Evolutionary conservation across 2,888 invertebrate species (phyloP), one percentile per base, ranked within the genome.

Genomic region (Choristoneura rosaceana): DNA sequence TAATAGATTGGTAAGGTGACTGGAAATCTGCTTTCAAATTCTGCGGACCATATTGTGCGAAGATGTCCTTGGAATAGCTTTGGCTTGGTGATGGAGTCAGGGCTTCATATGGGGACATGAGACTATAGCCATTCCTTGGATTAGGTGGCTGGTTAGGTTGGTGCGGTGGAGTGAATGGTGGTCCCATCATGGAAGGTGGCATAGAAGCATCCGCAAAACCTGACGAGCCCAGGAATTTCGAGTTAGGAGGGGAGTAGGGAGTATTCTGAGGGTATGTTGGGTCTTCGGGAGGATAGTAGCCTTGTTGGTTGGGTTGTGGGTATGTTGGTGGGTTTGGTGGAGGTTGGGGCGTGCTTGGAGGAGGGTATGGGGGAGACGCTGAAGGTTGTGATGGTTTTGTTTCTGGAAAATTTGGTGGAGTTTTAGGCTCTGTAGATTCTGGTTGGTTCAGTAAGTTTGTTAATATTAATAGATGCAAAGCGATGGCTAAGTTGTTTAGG

Each of bases 401-500:
- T 9, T 75, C 74, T 58, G 75, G 59, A 43, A 69, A 68, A 2
- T 68, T 55, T 34, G 78, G 68, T 38, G 59, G 58, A 9, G 50
- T 4, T 25, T 59, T 64, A 38, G 69, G 10, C 73, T 76, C 70
- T 15, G 69, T 10, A 4, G 69, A 15, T 9, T 84, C 78, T 41
- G 88, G 86, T 9, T 82, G 74, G 43, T 87, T 89, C 8, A 92
- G 74, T 14, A 93, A 83, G 73, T 92, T 92, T 45, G 85, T 91
- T 0, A 93, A 81, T 8, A 92, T 87, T 1, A 93, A 70, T 8
- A 93, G 71, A 50, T 92, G 92, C 62, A 93, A 77, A 0, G 92
- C 91, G 50, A 92, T 87, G 3, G 92, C 93, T 74, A 93, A 77
- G 74, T 92, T 93, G 59, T 92, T 93, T 0, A 93, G 73, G 0